phyloP scores from a whole-genome alignment of 2,113 vertebrate species.

The Globicephala melas region DNA sequence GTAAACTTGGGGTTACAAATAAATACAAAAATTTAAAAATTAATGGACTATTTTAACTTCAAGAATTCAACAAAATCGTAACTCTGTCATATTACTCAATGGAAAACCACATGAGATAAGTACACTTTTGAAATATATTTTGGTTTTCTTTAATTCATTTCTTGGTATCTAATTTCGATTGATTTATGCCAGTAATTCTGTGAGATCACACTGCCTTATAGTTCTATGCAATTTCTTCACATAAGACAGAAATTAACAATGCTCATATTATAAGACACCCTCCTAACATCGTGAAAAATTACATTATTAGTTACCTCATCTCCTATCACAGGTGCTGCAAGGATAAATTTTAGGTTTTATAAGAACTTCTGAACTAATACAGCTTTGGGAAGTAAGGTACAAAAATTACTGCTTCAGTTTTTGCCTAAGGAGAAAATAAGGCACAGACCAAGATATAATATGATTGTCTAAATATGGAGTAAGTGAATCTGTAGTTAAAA shows the following conservation, averaged over 20 bases:
- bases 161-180: conserved; percentile 12
- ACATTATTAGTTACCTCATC: not conserved
- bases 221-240: not conserved
- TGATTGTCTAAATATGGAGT: not conserved
- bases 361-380: not conserved
- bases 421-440: conserved; percentile 15
- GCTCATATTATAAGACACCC: not conserved
- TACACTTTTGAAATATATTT: conserved; percentile 2
- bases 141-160: conserved; percentile 51
- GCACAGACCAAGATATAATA: not conserved
- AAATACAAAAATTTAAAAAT: not conserved
- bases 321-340: not conserved
- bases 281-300: conserved; percentile 48
- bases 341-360: conserved; percentile 15
- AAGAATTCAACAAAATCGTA: conserved; percentile 30
- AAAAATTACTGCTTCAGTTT: conserved; percentile 6
- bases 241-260: conserved; percentile 16
- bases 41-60: not conserved
- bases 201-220: not conserved
- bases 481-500: conserved; percentile 45
- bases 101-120: not conserved
- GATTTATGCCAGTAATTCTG: conserved; percentile 28
- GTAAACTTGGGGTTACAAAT: not conserved
- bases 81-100: conserved; percentile 1
- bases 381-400: not conserved